Evolutionary conservation across 2,113 vertebrate species (phyloP).

Genomic region (Thryonomys swinderianus): DNA sequence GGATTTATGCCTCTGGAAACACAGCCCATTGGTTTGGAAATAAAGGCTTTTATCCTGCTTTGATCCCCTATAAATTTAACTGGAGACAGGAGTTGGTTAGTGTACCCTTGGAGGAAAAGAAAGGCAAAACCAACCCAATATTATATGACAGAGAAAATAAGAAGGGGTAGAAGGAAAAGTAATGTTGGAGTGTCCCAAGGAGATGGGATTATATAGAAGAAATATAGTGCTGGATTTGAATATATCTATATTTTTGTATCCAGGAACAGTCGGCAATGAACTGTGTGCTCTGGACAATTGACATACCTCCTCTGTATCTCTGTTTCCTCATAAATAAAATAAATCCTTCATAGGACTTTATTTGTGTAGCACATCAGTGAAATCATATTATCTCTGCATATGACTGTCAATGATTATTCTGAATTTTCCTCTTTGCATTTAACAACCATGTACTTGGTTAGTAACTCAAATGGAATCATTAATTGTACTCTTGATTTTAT

Average conservation of each 20-base stretch:
- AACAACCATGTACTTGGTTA: constrained; percentile 37
- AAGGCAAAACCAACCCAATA: constrained; percentile 15
- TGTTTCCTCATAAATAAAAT: not conserved
- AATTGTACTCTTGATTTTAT: not conserved
- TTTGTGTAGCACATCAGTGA: not conserved
- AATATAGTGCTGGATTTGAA: not conserved
- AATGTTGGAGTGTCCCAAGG: accelerated
- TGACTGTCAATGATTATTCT: constrained; percentile 34
- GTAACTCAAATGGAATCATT: not conserved
- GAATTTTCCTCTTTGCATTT: constrained; percentile 15
- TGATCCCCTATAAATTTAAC: constrained; percentile 51
- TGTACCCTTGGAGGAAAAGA: constrained; percentile 39
- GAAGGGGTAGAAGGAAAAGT: not conserved
- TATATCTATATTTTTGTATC: not conserved
- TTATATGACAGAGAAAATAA: not conserved
- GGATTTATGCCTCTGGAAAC: constrained; percentile 54
- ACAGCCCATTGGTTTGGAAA: constrained; percentile 27
- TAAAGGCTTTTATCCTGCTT: not conserved
- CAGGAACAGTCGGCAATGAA: not conserved
- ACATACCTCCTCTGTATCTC: not conserved
- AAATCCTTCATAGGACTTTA: not conserved
- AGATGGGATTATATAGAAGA: not conserved
- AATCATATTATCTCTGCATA: constrained; percentile 22
- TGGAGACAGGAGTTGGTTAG: constrained; percentile 27
- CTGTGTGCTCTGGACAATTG: not conserved